Evolutionary conservation across 1,140 invertebrate genomes (phyloP), one percentile per base, ranked within the genome.

Genomic region (Epicauta chinensis): DNA sequence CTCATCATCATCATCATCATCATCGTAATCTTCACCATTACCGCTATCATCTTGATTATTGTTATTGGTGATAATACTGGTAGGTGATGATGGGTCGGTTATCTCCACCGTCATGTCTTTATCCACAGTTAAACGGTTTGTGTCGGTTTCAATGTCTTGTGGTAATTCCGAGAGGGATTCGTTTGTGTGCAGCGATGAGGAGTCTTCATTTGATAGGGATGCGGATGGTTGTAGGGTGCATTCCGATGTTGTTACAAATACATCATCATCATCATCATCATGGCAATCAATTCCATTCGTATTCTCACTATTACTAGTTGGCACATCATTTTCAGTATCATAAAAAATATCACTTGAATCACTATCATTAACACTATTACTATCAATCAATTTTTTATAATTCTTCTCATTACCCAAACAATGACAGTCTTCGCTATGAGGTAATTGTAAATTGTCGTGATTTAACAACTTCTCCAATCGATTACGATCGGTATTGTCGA

Each of bases 281-380:
- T n/a, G n/a, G n/a, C n/a, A 7, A 11, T 12, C 11, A 11, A 34
- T n/a, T 34, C 12, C 7, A 23, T 23, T 23, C 1, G 23, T 34
- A 34, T 7, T 4, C 5, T 34, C 32, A 34, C 6, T 4, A 34
- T 10, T n/a, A n/a, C 3, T 3, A 10, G 10, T 9, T 0, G 10
- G 10, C 3, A n/a, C 1, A 34, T 12, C 32, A 34, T 34, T 34
- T n/a, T 34, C 12, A 9, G 10, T 11, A 34, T 34, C 32, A 34
- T 34, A 11, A 3, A 34, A 34, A 34, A 11, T 34, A 38, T 82
- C 79, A 11, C 68, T 73, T 3, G 67, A 66, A 14, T 77, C 75
- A 44, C 70, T 66, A 47, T 66, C 53, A 77, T 77, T 14, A 70
- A 62, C 56, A 78, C 77, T 9, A 66, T 17, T 13, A 38, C 31